Conservation (phyloP, 92 coral and sea anemone genomes). For the Nematostella vectensis region DNA sequence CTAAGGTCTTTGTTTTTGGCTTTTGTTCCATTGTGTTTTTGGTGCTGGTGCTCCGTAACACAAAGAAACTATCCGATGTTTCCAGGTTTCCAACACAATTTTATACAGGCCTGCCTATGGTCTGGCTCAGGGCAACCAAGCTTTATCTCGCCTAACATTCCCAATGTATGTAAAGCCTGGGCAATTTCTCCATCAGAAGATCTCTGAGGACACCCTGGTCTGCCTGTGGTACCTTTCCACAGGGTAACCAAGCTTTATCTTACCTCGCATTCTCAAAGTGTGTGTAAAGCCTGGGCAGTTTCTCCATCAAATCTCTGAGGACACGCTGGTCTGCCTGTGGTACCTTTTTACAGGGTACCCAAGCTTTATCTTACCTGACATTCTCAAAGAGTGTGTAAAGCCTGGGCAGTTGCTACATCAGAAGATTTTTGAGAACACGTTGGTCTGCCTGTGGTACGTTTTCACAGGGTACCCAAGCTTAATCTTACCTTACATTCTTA, state of each 20-base stretch:
- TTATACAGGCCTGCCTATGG: too few species aligned
- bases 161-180: conserved; percentile 78
- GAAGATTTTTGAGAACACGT: conserved; percentile 73
- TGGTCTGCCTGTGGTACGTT: conserved; percentile 93
- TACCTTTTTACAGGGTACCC: conserved; percentile 25
- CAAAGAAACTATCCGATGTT: too few species aligned
- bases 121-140: too few species aligned
- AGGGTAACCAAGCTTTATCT: too few species aligned
- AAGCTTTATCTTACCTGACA: conserved; percentile 48
- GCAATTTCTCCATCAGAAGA: conserved; percentile 73
- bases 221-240: too few species aligned
- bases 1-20: too few species aligned
- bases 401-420: conserved; percentile 79
- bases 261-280: conserved; percentile 79
- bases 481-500: conserved; percentile 62
- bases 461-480: background rate
- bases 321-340: conserved; percentile 95
- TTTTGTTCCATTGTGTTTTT: too few species aligned
- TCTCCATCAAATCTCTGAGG: conserved; percentile 75
- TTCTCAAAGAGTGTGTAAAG: conserved; percentile 68
- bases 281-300: conserved; percentile 67
- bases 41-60: too few species aligned
- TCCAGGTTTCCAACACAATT: too few species aligned
- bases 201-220: conserved; percentile 93
- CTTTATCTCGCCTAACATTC: conserved; percentile 58